Evolutionary conservation across 2,888 invertebrate genomes (phyloP), one percentile per base, ranked within the genome.

Genomic region (Catocala fraxini): DNA sequence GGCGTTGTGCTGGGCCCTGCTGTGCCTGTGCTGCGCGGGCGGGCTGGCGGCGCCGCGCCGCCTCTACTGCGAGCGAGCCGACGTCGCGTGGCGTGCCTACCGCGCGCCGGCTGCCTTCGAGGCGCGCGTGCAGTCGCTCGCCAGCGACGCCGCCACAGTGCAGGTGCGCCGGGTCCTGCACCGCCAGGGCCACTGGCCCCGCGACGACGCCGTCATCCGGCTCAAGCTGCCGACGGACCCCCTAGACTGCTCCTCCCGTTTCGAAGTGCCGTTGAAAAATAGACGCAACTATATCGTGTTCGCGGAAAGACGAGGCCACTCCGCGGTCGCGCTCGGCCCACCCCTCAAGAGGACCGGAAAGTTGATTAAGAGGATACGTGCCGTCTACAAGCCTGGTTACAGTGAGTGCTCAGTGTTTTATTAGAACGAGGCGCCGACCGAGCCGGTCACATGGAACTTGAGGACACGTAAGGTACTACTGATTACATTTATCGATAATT

Each of bases 1-100:
- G 91, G 92, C 91, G 89, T 85, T 89, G 83, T 90, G 89, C 89
- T 90, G 90, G 91, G 90, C 90, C 85, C 87, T 92, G 87, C 86
- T 91, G 86, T 88, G 87, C 83, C 84, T 89, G 85, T 79, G 77
- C 69, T 76, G 79, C 70, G 81, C 80, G 83, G 85, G 87, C 86
- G 90, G 75, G 75, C 74, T 84, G 61, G 86, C 86, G 65, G 84
- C 87, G 81, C 88, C 89, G 82, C 88, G 88, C 85, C 92, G 92
- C 86, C 89, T 85, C 80, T 94, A 92, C 90, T 94, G 93, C 91
- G 93, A 90, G 89, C 92, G 93, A 82, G 93, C 91, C 78, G 93
- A 94, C 92, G 93, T 93, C 79, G 93, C 93, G 78, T 93, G 93
- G 93, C 90, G 93, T 63, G 93, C 93, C 82, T 92, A 93, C 90